phyloP scores from a whole-genome alignment of 35 echinoderm and acorn worm species.

The Lytechinus variegatus region DNA sequence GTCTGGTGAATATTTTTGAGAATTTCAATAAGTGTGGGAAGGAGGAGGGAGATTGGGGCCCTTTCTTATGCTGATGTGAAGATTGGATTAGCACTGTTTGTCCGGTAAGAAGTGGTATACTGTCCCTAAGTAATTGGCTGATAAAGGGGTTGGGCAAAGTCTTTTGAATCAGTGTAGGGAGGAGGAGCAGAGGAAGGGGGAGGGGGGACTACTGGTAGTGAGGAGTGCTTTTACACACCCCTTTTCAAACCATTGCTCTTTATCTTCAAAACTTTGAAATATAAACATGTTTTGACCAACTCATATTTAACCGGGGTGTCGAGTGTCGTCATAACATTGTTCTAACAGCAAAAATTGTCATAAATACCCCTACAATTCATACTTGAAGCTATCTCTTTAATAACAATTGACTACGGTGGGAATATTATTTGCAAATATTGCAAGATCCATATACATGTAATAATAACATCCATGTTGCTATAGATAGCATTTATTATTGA shows the following conservation, averaged over 20 bases:
- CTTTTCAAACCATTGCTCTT: no score
- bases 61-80: constrained; percentile 2
- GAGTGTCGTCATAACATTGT: no score
- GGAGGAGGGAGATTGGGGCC: neutral
- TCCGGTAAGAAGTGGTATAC: neutral
- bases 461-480: neutral
- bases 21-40: neutral
- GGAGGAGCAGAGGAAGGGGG: neutral
- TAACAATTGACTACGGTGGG: neutral
- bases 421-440: neutral
- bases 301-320: no score
- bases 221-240: neutral
- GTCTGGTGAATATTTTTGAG: constrained; percentile 7
- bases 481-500: neutral
- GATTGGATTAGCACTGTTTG: constrained; percentile 34
- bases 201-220: no score
- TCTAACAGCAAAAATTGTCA: no score
- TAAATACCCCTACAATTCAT: no score
- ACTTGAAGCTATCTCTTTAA: neutral
- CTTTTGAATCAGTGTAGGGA: neutral
- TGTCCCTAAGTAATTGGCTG: neutral
- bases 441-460: neutral
- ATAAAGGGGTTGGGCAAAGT: neutral
- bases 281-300: no score
- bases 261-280: no score